Evolutionary conservation across 2,888 invertebrate genomes (phyloP), one percentile per base, ranked within the genome.

Genomic region (Mythimna albipuncta): DNA sequence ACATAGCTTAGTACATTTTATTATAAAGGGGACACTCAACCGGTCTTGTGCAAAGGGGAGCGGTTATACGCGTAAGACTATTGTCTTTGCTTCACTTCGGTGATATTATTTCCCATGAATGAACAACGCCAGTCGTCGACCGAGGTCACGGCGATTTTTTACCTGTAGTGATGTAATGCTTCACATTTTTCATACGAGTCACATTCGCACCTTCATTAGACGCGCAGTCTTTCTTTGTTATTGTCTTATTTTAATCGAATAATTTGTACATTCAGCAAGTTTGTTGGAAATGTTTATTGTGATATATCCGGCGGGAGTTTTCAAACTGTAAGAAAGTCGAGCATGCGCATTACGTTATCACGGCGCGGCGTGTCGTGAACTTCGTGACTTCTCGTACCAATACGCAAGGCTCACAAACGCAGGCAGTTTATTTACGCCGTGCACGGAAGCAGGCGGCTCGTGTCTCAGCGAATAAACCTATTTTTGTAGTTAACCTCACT

Each of bases 401-500:
- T 82, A 81, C 82, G 81, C 79, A 74, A 74, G 74, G 80, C 84
- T 85, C 87, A 88, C 87, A 87, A 87, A 83, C 87, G 85, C 86
- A 93, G 92, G 85, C 86, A 93, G 92, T 93, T 92, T 94, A 93
- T 92, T 93, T 93, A 93, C 92, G 90, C 90, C 87, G 87, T 86
- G 86, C 87, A 84, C 85, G 81, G 86, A 89, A 89, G 88, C 86
- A 82, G 88, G 89, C 88, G 83, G 88, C 85, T 85, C 87, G 89
- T 89, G 91, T 67, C 76, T 75, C 69, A 57, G 67, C 16, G 71
- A 69, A 72, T 90, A 88, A 89, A 89, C 91, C 92, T 94, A 94
- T 94, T 94, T 93, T 92, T 91, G 89, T 90, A 92, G 91, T 90
- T 95, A 95, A 95, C 95, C 94, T 95, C 92, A 95, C 93, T 91